Base-by-base conservation (phyloP, 2,888 invertebrate species). In the Synergus umbraculus region DNA sequence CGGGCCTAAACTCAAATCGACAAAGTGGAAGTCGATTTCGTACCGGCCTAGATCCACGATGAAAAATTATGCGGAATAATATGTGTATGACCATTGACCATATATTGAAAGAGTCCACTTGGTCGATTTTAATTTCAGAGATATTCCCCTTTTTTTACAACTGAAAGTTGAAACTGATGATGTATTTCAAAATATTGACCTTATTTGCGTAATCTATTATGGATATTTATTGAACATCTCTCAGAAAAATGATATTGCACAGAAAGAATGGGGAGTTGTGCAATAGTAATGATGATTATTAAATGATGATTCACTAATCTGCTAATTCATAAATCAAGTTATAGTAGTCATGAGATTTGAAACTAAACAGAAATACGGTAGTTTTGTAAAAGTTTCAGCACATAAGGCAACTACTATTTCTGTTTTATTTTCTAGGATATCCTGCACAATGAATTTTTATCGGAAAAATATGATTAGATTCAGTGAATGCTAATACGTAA, bases 21-120 rank as follows among this genome's bases (percentile, higher is more conserved):
- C 80, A 37, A 77, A 80, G 79, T 82, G 81, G 83, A 84, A 83
- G 81, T 82, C 79, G 78, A 69, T 15, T 78, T 80, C 64, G 81
- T 79, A 80, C 81, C 73, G 78, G 69, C 67, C 78, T 79, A 77
- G 73, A 81, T 77, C 78, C 76, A 58, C 69, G 22, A 76, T 67
- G 46, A 22, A 69, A 73, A 73, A 49, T 73, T 49, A 54, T 54
- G 69, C n/a, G 15, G 29, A 69, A 49, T 69, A 44, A 69, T 58
- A 58, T 18, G 18, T 18, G 15, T 9, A 58, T 58, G 1, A 8
- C 29, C 29, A 29, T 29, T 29, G 3, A 29, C 29, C 29, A 58
- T 18, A 58, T n/a, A 58, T 18, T 58, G 5, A 49, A 49, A 49
- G 5, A 7, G 15, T 37, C 5, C 49, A 49, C 49, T 49, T 49